Conservation (phyloP, 2,888 invertebrate species). For the Cantharis lateralis region DNA sequence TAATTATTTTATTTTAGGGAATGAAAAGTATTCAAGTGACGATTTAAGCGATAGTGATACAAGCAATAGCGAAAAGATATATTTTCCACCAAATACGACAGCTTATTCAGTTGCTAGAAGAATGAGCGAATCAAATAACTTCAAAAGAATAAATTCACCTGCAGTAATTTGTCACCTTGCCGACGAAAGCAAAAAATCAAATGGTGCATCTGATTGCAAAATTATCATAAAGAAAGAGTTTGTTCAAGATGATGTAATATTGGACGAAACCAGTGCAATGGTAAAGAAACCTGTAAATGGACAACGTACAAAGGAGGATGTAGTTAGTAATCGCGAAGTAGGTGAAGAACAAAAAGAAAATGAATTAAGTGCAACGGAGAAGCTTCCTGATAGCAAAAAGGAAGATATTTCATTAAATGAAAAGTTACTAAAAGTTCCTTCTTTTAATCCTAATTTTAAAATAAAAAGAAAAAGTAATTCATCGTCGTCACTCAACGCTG, state of each 20-base stretch:
- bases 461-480: background rate
- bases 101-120: slow-evolving; percentile 6
- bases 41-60: slow-evolving; percentile 6
- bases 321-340: background rate
- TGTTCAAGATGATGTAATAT: background rate
- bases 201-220: background rate
- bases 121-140: background rate
- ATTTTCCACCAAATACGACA: background rate
- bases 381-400: background rate
- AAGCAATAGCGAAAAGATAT: slow-evolving; percentile 6
- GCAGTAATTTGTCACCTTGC: background rate
- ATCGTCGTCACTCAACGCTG: background rate
- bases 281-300: background rate
- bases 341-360: background rate
- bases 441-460: background rate
- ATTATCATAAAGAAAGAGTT: background rate
- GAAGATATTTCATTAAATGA: background rate
- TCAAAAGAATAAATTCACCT: background rate
- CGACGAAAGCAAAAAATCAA: background rate
- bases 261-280: background rate
- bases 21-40: background rate
- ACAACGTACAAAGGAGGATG: background rate
- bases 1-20: background rate
- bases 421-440: background rate
- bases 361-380: background rate